Conservation (phyloP, 2,888 invertebrate genomes). For the Neoitamus cyanurus region DNA sequence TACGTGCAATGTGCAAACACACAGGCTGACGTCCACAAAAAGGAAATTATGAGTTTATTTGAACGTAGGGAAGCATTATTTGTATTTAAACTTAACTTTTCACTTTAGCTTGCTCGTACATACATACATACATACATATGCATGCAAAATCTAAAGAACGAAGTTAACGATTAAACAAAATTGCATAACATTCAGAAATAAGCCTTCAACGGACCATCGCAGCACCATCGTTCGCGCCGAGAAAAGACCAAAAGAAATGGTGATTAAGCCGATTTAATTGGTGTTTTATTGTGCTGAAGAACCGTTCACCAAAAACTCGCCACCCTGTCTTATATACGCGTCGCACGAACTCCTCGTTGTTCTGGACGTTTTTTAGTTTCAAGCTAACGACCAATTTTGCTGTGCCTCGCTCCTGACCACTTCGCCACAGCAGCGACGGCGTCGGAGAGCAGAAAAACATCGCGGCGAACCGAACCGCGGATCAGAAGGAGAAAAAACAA, state of each 20-base stretch:
- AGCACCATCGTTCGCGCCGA: not conserved
- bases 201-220: not conserved
- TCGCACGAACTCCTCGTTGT: not conserved
- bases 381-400: slow-evolving; percentile 11
- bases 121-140: no score
- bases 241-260: not conserved
- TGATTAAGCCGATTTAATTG: not conserved
- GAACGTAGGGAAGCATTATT: no score
- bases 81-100: no score
- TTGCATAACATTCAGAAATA: not conserved
- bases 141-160: no score
- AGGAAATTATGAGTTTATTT: no score
- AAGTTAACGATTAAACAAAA: not conserved
- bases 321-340: not conserved
- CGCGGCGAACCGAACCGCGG: not conserved
- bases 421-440: not conserved
- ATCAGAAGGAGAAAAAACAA: slow-evolving; percentile 40
- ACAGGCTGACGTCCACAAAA: no score
- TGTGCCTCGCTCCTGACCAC: not conserved
- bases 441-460: not conserved
- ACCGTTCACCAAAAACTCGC: not conserved
- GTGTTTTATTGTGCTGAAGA: not conserved
- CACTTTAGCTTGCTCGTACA: no score
- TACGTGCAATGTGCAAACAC: no score
- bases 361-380: not conserved